Evolutionary conservation across 2,888 invertebrate species (phyloP), one percentile per base, ranked within the genome.

Genomic region (Leptothorax acervorum): DNA sequence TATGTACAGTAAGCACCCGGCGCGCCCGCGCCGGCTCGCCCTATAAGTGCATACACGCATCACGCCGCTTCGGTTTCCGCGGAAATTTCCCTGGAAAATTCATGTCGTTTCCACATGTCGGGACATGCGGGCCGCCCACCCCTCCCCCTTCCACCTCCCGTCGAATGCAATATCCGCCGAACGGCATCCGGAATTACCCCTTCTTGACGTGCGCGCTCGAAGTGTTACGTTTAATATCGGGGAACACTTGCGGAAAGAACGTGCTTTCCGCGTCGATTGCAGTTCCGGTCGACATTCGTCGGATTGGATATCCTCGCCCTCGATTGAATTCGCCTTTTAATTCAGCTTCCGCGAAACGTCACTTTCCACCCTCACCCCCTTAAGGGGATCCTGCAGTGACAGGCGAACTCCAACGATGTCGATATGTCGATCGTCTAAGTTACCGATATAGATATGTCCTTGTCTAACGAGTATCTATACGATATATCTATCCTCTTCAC

Each of bases 181-280:
- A 71, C 35, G 71, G 35, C 57, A 28, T 60, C 35, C 35, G 71
- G 35, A 71, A 79, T 79, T 79, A 60, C 39, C 39, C 18, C 23
- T 48, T 66, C 18, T 28, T 48, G 45, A 48, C 48, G 57, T 48
- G 76, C 66, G 28, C 28, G 28, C 18, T 23, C 53, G 39, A 31
- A 73, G 55, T 57, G 79, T 79, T 79, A 71, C 71, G 79, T 71
- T 79, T 79, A 70, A 79, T 79, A 79, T 71, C 60, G 48, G 57
- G 57, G 42, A 1, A 71, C 60, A 23, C 48, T 28, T 12, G 68
- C 76, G 39, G 18, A 48, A 76, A 31, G 62, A 62, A 74, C 60
- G 75, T 23, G 18, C 35, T 23, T 23, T 39, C 55, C 39, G 23
- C 23, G 39, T 73, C 75, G 65, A 75, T 6, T 51, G 48, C 39